phyloP scores from a whole-genome alignment of 2,797 vertebrate genomes.

The Acanthurus lineatus region DNA sequence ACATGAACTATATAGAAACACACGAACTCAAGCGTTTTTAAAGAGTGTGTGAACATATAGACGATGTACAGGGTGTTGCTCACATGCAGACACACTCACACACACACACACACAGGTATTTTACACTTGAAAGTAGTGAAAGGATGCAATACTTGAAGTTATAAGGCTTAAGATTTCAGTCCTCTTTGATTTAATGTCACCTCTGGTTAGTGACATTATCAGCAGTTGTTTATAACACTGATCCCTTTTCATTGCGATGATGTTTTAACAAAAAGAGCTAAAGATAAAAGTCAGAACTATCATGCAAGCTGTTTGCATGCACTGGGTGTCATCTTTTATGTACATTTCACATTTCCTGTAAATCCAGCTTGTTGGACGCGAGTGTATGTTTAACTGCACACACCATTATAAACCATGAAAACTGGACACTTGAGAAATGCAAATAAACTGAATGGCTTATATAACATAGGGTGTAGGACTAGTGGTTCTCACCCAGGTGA shows the following conservation, averaged over 20 bases:
- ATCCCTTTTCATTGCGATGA: not conserved
- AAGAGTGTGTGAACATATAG: constrained; percentile 9
- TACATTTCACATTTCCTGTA: not conserved
- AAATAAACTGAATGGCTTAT: too few species aligned
- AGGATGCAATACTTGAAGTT: not conserved
- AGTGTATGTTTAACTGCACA: too few species aligned
- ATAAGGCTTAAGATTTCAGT: not conserved
- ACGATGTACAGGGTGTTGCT: not conserved
- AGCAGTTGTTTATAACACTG: not conserved
- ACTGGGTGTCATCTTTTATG: not conserved
- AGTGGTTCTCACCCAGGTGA: too few species aligned
- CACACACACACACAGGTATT: not conserved
- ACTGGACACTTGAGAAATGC: too few species aligned
- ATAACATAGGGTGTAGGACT: too few species aligned
- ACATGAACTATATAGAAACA: constrained; percentile 23
- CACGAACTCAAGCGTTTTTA: not conserved
- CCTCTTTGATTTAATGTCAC: not conserved
- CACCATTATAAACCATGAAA: too few species aligned
- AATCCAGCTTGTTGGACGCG: too few species aligned
- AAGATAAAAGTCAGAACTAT: not conserved
- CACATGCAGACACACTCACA: not conserved
- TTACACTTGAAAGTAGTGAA: not conserved
- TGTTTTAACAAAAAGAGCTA: not conserved
- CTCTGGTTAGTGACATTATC: not conserved
- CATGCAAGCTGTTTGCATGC: not conserved